These are phyloP conservation scores for Porites divaricata DNA, from an alignment of 92 coral and sea anemone genomes.

Conservation along the genomic window DNA sequence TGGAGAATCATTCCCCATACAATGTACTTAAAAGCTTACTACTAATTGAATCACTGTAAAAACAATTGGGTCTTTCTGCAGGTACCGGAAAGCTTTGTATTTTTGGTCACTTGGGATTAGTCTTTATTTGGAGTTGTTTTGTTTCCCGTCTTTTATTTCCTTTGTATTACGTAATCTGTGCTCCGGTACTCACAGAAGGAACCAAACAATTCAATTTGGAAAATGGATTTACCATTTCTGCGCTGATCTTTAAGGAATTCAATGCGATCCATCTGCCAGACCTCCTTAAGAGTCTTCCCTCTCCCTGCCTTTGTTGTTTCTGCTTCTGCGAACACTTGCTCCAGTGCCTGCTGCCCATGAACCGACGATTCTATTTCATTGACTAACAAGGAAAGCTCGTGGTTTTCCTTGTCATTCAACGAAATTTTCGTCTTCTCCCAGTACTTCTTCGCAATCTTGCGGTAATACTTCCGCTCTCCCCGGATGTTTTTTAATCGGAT, in stretches of 20 bases:
- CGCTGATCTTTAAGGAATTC: slow-evolving; percentile 46
- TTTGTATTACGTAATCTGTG: too few species aligned
- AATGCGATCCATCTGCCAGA: slow-evolving; percentile 44
- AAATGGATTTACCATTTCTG: slow-evolving; percentile 14
- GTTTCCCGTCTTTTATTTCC: too few species aligned
- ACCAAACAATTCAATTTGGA: too few species aligned
- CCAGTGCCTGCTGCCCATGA: slow-evolving; percentile 21
- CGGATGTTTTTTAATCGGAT: slow-evolving; percentile 10
- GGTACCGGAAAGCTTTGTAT: too few species aligned
- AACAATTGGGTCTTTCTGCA: too few species aligned
- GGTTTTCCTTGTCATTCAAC: slow-evolving; percentile 36
- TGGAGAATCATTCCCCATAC: too few species aligned
- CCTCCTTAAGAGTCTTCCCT: slow-evolving; percentile 42
- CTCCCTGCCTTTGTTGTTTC: slow-evolving; percentile 31
- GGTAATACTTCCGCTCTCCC: slow-evolving; percentile 24
- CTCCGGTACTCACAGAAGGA: too few species aligned
- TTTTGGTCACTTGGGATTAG: too few species aligned
- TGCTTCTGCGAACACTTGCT: slow-evolving; percentile 35
- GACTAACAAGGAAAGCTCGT: slow-evolving; percentile 26
- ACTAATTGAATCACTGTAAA: too few species aligned
- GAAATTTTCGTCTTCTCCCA: slow-evolving; percentile 38
- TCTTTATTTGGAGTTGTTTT: too few species aligned
- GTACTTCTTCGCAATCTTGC: slow-evolving; percentile 30
- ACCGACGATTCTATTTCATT: slow-evolving; percentile 28
- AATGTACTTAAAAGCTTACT: too few species aligned